phyloP scores from a whole-genome alignment of 1,140 invertebrate species.

The Dinothrombium tinctorium region DNA sequence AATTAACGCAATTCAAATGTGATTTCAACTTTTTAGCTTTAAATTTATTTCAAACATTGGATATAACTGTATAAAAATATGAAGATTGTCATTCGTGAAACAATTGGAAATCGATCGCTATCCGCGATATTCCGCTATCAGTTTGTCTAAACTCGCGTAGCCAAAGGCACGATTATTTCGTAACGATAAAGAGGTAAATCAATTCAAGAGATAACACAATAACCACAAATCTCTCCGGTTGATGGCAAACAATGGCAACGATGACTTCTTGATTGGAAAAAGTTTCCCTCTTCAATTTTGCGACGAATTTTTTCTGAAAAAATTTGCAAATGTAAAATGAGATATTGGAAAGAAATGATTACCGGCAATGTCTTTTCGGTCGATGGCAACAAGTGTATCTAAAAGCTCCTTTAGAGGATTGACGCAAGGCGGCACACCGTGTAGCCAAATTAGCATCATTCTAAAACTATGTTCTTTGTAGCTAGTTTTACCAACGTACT shows the following conservation, averaged over 20 bases:
- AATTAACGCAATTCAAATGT: too few species aligned
- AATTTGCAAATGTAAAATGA: neutral
- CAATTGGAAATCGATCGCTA: too few species aligned
- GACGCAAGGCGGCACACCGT: slow-evolving; percentile 32
- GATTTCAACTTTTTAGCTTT: too few species aligned
- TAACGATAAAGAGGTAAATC: too few species aligned
- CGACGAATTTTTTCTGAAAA: slow-evolving; percentile 15
- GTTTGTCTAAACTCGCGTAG: too few species aligned
- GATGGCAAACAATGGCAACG: slow-evolving; percentile 1
- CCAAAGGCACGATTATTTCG: too few species aligned
- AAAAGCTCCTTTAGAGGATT: slow-evolving; percentile 36
- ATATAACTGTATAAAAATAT: too few species aligned
- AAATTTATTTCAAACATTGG: too few species aligned
- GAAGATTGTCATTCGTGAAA: too few species aligned
- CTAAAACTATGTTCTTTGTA: slow-evolving; percentile 47
- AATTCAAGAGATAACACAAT: too few species aligned
- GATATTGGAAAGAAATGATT: slow-evolving; percentile 7
- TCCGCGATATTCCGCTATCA: too few species aligned
- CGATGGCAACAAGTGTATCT: slow-evolving; percentile 33
- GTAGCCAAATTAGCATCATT: slow-evolving; percentile 42
- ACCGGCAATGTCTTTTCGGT: slow-evolving; percentile 34
- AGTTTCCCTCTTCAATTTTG: slow-evolving; percentile 14
- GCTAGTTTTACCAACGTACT: slow-evolving; percentile 46
- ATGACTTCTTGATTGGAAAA: neutral
- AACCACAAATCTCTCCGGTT: neutral